Percentiles rank a stretch among this genome's conserved stretches.
Conservation (phyloP, 2,113 vertebrate genomes). For the Xerus inauris region DNA sequence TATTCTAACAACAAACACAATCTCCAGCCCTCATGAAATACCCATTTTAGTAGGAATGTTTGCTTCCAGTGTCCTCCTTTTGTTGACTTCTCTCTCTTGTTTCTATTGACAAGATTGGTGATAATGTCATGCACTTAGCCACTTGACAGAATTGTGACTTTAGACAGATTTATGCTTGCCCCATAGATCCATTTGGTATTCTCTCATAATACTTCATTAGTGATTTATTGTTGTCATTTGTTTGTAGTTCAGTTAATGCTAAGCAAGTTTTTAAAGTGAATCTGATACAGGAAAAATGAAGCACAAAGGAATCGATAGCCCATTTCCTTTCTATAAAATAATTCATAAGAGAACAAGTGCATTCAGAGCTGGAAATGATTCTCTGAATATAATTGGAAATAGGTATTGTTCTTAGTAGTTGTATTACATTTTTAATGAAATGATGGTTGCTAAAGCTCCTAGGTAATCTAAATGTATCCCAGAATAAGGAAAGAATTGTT, state of each 20-base stretch:
- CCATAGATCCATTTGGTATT: background rate
- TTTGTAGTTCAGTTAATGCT: background rate
- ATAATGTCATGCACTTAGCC: background rate
- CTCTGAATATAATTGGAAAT: slow-evolving; percentile 22
- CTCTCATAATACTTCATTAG: background rate
- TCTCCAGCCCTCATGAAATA: background rate
- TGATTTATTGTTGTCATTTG: background rate
- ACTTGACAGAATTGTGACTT: background rate
- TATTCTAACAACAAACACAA: background rate
- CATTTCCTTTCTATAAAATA: slow-evolving; percentile 45
- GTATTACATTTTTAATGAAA: slow-evolving; percentile 9
- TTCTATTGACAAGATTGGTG: background rate
- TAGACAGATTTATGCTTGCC: background rate
- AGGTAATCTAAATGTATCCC: background rate
- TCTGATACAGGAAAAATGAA: slow-evolving; percentile 1
- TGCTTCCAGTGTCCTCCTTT: background rate
- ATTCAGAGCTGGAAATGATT: background rate
- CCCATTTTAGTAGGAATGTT: background rate
- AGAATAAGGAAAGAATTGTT: background rate
- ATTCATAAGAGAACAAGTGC: background rate
- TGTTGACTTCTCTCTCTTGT: background rate
- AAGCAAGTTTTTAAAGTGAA: background rate
- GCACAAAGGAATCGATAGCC: background rate
- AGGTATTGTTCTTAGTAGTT: background rate
- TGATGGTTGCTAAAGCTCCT: background rate